Evolutionary conservation across 2,888 invertebrate species (phyloP).

Genomic region (Molorchus minor): DNA sequence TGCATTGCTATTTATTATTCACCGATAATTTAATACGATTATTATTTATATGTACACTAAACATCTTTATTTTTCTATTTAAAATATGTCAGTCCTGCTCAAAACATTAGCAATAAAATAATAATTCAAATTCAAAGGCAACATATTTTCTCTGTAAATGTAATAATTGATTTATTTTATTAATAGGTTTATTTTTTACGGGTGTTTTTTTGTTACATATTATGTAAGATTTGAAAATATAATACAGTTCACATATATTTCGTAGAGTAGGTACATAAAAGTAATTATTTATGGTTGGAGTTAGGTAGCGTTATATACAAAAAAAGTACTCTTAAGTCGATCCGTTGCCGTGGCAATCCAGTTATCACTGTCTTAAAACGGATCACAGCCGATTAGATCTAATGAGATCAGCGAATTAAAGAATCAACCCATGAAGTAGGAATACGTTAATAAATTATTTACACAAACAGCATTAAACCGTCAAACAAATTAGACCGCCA

Average conservation of each 20-base stretch:
- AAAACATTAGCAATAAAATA: too few species aligned
- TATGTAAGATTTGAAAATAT: background rate
- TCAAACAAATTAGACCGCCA: constrained; percentile 22
- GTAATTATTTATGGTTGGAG: background rate
- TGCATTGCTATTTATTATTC: too few species aligned
- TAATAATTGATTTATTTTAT: background rate
- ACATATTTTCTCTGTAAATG: too few species aligned
- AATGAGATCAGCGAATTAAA: constrained; percentile 51
- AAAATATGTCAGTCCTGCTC: too few species aligned
- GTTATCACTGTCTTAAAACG: constrained; percentile 46
- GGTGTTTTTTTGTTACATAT: background rate
- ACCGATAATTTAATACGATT: too few species aligned
- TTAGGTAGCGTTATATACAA: background rate
- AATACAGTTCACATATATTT: background rate
- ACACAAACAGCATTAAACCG: constrained; percentile 33
- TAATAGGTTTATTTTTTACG: background rate
- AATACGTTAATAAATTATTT: constrained; percentile 31
- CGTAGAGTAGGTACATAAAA: background rate
- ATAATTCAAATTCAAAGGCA: too few species aligned
- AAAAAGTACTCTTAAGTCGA: constrained; percentile 39
- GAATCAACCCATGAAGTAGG: constrained; percentile 40
- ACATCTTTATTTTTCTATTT: too few species aligned
- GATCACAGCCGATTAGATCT: constrained; percentile 53
- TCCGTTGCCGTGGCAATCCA: constrained; percentile 44
- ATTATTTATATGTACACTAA: too few species aligned